These are phyloP conservation scores for Andrena cerasifolii DNA, from an alignment of 1,140 invertebrate species.

Conservation along the genomic window DNA sequence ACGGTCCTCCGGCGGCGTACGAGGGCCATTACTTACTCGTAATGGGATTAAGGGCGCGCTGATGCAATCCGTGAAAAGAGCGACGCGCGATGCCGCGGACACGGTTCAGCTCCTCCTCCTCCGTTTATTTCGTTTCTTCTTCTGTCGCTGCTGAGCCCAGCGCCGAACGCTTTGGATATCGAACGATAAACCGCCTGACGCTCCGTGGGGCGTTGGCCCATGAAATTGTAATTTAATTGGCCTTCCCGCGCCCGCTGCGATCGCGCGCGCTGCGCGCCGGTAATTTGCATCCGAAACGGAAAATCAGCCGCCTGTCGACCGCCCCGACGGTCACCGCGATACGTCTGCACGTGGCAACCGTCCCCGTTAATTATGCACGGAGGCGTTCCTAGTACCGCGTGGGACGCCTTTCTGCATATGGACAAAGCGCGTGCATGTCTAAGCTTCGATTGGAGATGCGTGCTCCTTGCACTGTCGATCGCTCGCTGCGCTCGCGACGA, in stretches of 20 bases:
- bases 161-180: background rate
- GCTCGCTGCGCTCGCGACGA: background rate
- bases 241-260: background rate
- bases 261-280: too few relatives aligned
- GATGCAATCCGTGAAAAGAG: conserved; percentile 45
- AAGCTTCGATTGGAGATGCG: background rate
- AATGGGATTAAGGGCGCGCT: conserved; percentile 73
- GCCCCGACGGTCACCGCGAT: conserved; percentile 9
- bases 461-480: conserved; percentile 7
- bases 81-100: background rate
- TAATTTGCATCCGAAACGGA: conserved; percentile 52
- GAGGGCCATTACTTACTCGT: conserved; percentile 69
- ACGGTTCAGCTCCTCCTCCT: too few relatives aligned
- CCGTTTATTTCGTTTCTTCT: too few relatives aligned
- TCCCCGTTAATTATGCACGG: conserved; percentile 46
- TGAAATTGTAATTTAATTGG: conserved; percentile 77
- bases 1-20: conserved; percentile 60
- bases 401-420: background rate
- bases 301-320: conserved; percentile 26
- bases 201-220: conserved; percentile 69
- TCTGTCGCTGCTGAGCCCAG: too few relatives aligned
- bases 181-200: conserved; percentile 47
- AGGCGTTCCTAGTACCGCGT: conserved; percentile 11
- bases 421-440: background rate
- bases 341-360: background rate